phyloP scores from a whole-genome alignment of 2,888 invertebrate genomes.

The Frankliniella fusca region DNA sequence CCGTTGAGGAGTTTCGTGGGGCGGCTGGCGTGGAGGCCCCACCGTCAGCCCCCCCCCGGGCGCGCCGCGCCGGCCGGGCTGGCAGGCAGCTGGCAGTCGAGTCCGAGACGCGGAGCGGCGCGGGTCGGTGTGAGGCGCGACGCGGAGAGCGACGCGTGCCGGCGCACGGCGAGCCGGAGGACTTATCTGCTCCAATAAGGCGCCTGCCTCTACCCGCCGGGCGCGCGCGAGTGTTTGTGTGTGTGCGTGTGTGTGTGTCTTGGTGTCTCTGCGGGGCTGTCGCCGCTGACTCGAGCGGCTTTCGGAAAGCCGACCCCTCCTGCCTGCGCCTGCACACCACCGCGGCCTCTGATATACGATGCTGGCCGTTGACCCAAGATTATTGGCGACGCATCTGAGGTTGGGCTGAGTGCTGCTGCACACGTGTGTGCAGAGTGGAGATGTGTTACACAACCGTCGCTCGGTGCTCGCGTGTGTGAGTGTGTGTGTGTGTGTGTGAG shows the following conservation, averaged over 20 bases:
- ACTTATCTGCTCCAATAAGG: not conserved
- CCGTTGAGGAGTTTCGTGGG: not conserved
- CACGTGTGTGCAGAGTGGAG: not conserved
- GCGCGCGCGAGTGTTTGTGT: not conserved
- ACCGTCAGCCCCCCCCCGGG: slow-evolving; percentile 38
- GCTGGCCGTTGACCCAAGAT: not conserved
- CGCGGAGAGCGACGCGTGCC: not conserved
- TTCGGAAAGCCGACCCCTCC: not conserved
- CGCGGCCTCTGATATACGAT: not conserved
- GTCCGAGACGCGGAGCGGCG: not conserved
- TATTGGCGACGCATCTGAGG: not conserved
- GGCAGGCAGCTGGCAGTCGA: not conserved
- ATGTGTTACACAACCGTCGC: not conserved
- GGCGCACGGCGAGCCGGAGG: not conserved
- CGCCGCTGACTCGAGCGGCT: not conserved
- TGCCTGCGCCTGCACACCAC: not conserved
- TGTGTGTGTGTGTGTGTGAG: not conserved
- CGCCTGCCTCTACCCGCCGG: not conserved
- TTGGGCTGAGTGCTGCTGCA: not conserved
- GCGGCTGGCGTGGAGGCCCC: slow-evolving; percentile 36
- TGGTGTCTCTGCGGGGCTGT: not conserved
- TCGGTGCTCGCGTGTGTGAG: not conserved
- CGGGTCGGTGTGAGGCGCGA: not conserved
- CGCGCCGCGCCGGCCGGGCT: slow-evolving; percentile 42
- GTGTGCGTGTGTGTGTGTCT: not conserved